These are phyloP conservation scores for Steatornis caripensis DNA, from an alignment of 2,113 vertebrate genomes.

Conservation along the genomic window DNA sequence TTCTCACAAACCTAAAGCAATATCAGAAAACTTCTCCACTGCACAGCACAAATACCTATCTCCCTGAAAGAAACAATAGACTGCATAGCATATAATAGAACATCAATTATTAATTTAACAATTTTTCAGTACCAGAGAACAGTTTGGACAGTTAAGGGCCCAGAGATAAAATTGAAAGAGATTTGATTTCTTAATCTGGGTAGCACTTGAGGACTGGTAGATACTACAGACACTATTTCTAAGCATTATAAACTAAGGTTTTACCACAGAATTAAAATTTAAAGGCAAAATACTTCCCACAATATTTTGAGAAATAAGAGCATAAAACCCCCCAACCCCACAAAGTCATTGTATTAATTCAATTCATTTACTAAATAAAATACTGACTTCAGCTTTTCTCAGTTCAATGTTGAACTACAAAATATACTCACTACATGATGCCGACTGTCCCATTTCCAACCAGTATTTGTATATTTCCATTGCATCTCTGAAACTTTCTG, in stretches of 20 bases:
- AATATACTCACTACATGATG: background rate
- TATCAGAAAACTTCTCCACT: constrained; percentile 27
- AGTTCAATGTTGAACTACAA: background rate
- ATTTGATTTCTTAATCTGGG: constrained; percentile 38
- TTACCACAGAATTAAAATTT: background rate
- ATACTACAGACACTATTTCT: background rate
- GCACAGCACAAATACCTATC: background rate
- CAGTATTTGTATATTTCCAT: background rate
- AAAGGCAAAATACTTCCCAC: constrained; percentile 5
- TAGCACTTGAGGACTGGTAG: constrained; percentile 9
- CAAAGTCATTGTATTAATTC: background rate
- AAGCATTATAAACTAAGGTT: background rate
- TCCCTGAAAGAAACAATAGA: constrained; percentile 25
- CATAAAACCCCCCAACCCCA: background rate
- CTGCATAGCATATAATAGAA: background rate
- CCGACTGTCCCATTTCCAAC: background rate
- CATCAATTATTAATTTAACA: constrained; percentile 68
- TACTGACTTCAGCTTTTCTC: background rate
- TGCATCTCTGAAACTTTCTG: constrained; percentile 13
- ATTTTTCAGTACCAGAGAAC: constrained; percentile 32
- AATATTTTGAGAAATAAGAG: background rate
- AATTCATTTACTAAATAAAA: background rate
- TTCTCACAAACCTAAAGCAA: background rate
- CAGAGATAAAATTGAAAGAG: constrained; percentile 40
- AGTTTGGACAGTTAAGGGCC: constrained; percentile 22